Percentiles rank a stretch among this genome's conserved stretches.
These are phyloP conservation scores for Dasypus novemcinctus DNA, from an alignment of 2,113 vertebrate species.

Conservation along the genomic window DNA sequence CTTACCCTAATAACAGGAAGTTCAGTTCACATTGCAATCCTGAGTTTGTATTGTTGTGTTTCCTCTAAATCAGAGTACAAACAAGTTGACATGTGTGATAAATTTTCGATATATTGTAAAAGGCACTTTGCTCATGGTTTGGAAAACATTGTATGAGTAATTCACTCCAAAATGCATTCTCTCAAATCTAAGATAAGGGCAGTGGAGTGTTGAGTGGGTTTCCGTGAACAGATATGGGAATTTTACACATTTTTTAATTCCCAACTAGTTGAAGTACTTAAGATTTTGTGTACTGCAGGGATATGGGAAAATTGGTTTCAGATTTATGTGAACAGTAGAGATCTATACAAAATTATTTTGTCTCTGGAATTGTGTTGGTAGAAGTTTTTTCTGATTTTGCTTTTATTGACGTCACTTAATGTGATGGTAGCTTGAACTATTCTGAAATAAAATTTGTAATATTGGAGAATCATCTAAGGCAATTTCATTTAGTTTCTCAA, in stretches of 20 bases:
- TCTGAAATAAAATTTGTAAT: not conserved
- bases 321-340: not conserved
- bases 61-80: slow-evolving; percentile 52
- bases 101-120: slow-evolving; percentile 64
- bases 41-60: slow-evolving; percentile 61
- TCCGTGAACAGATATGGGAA: slow-evolving; percentile 11
- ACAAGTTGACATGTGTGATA: slow-evolving; percentile 56
- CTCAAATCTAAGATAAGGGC: slow-evolving; percentile 36
- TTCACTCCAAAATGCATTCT: slow-evolving; percentile 23
- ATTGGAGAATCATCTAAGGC: not conserved
- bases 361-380: not conserved
- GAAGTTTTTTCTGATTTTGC: not conserved
- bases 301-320: not conserved
- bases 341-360: not conserved
- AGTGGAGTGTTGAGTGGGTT: not conserved
- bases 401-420: not conserved
- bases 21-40: slow-evolving; percentile 58
- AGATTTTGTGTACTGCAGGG: not conserved
- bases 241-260: slow-evolving; percentile 13
- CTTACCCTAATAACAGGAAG: slow-evolving; percentile 39
- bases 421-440: not conserved
- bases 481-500: slow-evolving; percentile 32
- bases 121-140: slow-evolving; percentile 31
- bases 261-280: not conserved
- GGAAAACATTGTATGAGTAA: slow-evolving; percentile 18